Evolutionary conservation across 2,797 vertebrate species (phyloP), one percentile per base, ranked within the genome.

Genomic region (Bryconaethiops microstoma): DNA sequence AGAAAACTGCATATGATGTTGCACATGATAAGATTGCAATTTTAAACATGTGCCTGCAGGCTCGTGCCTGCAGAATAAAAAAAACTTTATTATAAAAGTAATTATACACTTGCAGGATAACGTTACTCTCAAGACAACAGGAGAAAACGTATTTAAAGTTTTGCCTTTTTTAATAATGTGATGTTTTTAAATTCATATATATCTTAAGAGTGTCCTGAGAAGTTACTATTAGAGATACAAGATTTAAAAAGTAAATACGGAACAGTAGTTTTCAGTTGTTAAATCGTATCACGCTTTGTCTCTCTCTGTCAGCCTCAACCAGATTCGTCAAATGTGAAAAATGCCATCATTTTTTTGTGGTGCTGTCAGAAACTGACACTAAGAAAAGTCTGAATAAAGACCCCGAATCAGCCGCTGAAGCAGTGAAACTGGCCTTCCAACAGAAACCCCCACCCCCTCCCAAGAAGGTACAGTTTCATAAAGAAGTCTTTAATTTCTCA

Each of bases 251-350:
- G 8, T 4, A 35, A 35, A 35, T 35, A 35, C 35, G 4, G 35
- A 35, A 35, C 35, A 39, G 25, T 39, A 17, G 62, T 19, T 64
- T 7, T 45, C 9, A 2, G 19, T 1, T 42, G 7, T n/a, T 42
- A 40, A 39, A 4, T 16, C 0, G 7, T 50, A 17, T 50, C 17
- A 81, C 19, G 29, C 60, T n/a, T 29, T 42, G n/a, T 69, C 29
- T 83, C 39, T 69, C 29, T 85, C 45, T 71, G 16, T 67, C 76
- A 87, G 95, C 95, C 84, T 96, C 96, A 17, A 96, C 95, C 0
- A 95, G 95, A 77, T 97, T 97, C 88, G 95, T 97, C 90, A 97
- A 97, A 90, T 97, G 96, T 92, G 96, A 96, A 73, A 97, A 96
- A 90, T 97, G 96, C 88, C 95, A 96, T 84, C 96, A 97, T 87